A percentile compares a stretch with the other conserved stretches of the same genome.
These are phyloP conservation scores for Ceuthmochares aereus DNA, from an alignment of 2,113 vertebrate genomes.

Conservation along the genomic window DNA sequence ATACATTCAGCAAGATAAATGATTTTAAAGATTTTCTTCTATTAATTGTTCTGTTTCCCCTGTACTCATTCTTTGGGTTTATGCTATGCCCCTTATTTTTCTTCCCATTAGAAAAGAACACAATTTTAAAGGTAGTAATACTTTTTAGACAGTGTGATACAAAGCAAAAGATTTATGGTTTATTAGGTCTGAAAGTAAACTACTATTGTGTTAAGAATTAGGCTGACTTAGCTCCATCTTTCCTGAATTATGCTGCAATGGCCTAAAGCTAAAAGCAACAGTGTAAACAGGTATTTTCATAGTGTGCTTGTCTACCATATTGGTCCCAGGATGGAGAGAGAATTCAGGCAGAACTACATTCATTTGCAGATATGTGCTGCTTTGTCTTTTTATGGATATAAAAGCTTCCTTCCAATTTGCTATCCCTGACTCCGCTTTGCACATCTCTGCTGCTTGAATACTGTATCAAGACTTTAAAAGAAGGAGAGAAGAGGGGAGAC, in stretches of 20 bases:
- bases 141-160: not conserved
- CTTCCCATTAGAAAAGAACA: not conserved
- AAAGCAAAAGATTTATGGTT: conserved; percentile 8
- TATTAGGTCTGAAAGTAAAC: conserved; percentile 19
- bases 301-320: not conserved
- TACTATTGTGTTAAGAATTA: not conserved
- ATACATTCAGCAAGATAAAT: conserved; percentile 61
- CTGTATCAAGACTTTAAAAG: conserved; percentile 16
- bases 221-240: not conserved
- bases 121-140: not conserved
- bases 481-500: not conserved
- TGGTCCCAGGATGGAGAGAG: not conserved
- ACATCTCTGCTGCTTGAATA: conserved; percentile 1
- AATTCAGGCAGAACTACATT: not conserved
- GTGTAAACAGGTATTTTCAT: not conserved
- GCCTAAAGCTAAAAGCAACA: conserved; percentile 27
- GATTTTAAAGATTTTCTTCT: not conserved
- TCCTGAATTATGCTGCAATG: not conserved
- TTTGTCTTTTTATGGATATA: not conserved
- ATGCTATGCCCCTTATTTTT: not conserved
- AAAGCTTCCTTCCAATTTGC: conserved; percentile 8
- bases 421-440: not conserved
- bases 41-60: not conserved
- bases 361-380: not conserved
- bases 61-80: not conserved